Evolutionary conservation across 2,797 vertebrate genomes (phyloP), one percentile per base, ranked within the genome.

Genomic region (Odontamblyopus rebecca): DNA sequence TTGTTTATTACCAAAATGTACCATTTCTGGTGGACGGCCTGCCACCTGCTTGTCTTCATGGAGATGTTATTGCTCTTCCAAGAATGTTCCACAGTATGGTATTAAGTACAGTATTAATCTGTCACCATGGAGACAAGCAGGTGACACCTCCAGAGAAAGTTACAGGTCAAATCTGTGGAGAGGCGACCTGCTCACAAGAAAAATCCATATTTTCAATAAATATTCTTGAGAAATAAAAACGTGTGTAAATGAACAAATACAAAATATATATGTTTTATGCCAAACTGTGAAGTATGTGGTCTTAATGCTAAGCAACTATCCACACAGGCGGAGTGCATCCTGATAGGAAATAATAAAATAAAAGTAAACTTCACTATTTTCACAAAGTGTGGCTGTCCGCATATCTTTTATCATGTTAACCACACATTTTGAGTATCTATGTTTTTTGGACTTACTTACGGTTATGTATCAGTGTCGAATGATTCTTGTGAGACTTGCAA

Each of bases 401-500:
- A 48, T 48, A 48, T 15, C 44, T 48, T 48, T 15, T 48, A 15
- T 48, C 44, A 13, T 15, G 15, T 48, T 48, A 48, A 48, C 44
- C 72, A 23, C 50, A 15, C 64, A 48, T 6, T 48, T 18, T 35
- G 51, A 54, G 61, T 57, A 82, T 73, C 72, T 82, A 77, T 69
- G 72, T 83, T 79, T 48, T 67, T 77, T 67, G 78, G 84, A 86
- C 70, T 76, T 85, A 78, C 85, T 68, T 69, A 68, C 70, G 82
- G 73, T 76, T 78, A 80, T 26, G 74, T 72, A 80, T 74, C 67
- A 65, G 72, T 76, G 80, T 84, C 77, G 83, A 82, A 85, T 72
- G 77, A 90, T 72, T 86, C 83, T 88, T 87, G 82, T 84, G 86
- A 89, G 85, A 78, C 80, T 85, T 89, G 87, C 91, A 89, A 92